Base-by-base conservation (phyloP, 2,113 vertebrate species). In the Spermophilus dauricus region DNA sequence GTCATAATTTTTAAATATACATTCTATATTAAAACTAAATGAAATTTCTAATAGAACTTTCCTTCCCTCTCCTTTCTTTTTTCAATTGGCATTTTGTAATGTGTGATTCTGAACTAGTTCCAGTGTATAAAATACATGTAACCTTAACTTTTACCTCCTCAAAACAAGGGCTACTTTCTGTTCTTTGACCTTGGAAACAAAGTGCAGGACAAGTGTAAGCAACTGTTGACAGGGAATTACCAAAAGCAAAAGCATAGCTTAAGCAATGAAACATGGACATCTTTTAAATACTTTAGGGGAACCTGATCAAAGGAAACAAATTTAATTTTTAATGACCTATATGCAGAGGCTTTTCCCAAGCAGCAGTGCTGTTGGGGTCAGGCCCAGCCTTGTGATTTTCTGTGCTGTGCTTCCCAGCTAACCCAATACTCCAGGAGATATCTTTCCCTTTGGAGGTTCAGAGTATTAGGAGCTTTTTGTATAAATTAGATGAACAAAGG, bases 231-330 rank as follows among this genome's bases (percentile, higher is more conserved):
- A 95, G 91, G 80, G 42, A 12, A 39, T 78, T 89, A 78, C 61
- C 84, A 86, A 89, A 96, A 96, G 83, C 84, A 86, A 89, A 96
- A 96, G 83, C 72, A 95, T 94, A 94, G 80, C 89, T 93, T 69
- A 95, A 94, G 87, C 87, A 89, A 61, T 91, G 69, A 86, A 82
- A 91, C 80, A 82, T 28, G 78, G 42, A 96, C 65, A 89, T 70
- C 28, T 96, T 28, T 84, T 73, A 69, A 95, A 97, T 69, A 95
- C 89, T 96, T 65, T 73, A 42, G 45, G 83, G 39, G 61, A 96
- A 94, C 22, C 28, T 82, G 81, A 92, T 28, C 67, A 76, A 94
- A 95, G 84, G 87, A 96, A 82, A 73, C 75, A 67, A 82, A 82
- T 94, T 93, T 67, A 78, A 18, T 89, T 45, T 63, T 65, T 63